Conservation (phyloP, 2,797 vertebrate species). For the Ctenochaetus hawaiiensis region DNA sequence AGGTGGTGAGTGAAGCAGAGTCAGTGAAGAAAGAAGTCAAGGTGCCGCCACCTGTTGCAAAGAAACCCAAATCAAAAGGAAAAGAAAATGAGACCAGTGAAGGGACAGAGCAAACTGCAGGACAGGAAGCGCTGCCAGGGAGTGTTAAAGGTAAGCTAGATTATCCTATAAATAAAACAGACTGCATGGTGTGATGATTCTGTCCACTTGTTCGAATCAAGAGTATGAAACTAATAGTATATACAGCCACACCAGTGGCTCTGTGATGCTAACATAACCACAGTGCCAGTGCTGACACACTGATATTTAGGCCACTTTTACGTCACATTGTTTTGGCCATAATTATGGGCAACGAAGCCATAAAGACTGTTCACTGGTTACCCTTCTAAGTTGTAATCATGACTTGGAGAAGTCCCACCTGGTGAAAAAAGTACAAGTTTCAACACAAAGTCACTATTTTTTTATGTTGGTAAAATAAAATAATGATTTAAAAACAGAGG, state of each 20-base stretch:
- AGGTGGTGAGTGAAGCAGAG: constrained; percentile 69
- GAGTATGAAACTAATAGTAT: not conserved
- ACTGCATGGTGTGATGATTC: not conserved
- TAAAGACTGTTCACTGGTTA: not conserved
- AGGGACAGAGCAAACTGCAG: constrained; percentile 74
- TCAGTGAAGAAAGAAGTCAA: constrained; percentile 82
- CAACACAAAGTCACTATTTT: no score
- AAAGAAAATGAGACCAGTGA: constrained; percentile 67
- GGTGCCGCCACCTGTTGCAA: constrained; percentile 94
- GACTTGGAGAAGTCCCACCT: not conserved
- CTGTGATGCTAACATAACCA: not conserved
- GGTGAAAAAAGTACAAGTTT: not conserved
- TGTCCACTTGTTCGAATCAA: not conserved
- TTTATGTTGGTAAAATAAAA: no score
- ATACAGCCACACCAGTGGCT: not conserved
- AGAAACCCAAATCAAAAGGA: constrained; percentile 86
- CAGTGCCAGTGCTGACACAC: not conserved
- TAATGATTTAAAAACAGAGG: no score
- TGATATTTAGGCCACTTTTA: not conserved
- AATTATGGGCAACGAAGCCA: not conserved
- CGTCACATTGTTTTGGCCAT: not conserved
- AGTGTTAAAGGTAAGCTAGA: constrained; percentile 68
- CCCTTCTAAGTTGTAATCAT: not conserved
- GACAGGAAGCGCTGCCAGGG: constrained; percentile 77
- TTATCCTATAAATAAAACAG: not conserved